A percentile compares a stretch with the other conserved stretches of the same genome.
Conservation (phyloP, 2,888 invertebrate genomes). For the Sinopyrophorus schimmeli region DNA sequence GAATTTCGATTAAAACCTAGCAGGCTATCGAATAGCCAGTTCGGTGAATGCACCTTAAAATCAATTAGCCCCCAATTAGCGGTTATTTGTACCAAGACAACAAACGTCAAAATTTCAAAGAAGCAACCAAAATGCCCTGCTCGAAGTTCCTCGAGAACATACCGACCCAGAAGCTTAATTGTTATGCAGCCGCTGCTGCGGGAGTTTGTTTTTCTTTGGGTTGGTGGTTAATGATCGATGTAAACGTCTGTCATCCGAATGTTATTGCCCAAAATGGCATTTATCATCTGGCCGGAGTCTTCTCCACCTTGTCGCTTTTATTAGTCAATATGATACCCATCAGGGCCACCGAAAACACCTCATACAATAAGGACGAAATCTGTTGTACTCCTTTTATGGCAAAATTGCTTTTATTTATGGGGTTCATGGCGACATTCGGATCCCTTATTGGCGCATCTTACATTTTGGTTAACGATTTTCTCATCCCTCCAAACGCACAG, state of each 20-base stretch:
- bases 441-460: conserved; percentile 41
- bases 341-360: conserved; percentile 33
- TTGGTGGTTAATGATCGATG: conserved; percentile 47
- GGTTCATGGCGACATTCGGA: conserved; percentile 43
- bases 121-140: too few relatives aligned
- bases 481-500: conserved; percentile 31
- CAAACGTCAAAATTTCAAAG: too few relatives aligned
- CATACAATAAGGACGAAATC: conserved; percentile 21
- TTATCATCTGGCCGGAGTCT: conserved; percentile 42
- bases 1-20: too few relatives aligned
- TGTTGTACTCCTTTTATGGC: conserved; percentile 34
- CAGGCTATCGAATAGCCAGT: too few relatives aligned
- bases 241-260: conserved; percentile 29
- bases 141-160: too few relatives aligned
- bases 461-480: conserved; percentile 43
- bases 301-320: conserved; percentile 38
- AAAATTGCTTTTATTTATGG: conserved; percentile 37
- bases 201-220: conserved; percentile 42
- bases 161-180: conserved; percentile 32
- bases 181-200: conserved; percentile 32
- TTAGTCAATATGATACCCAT: conserved; percentile 39
- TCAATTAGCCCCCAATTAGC: too few relatives aligned
- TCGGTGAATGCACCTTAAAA: too few relatives aligned
- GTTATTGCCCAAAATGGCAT: conserved; percentile 26
- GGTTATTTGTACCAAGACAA: too few relatives aligned